Base-by-base conservation (phyloP, 2,113 vertebrate species). In the Camelus bactrianus region DNA sequence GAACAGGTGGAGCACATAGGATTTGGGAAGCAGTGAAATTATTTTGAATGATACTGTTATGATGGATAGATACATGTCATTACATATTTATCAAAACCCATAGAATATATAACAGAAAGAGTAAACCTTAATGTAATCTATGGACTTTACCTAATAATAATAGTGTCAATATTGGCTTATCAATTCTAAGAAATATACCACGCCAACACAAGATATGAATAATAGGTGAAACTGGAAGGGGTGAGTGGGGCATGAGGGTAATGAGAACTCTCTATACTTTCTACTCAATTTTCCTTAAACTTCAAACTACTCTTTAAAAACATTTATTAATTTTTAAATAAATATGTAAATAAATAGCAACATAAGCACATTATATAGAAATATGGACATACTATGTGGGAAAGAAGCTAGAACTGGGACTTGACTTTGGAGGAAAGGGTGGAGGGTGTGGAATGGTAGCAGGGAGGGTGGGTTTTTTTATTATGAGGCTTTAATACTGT, bases 51-150 rank as follows among this genome's bases (percentile, higher is more conserved):
- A 75, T 73, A 30, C 24, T 42, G 3, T 56, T 42, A 89, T 62
- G 22, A 35, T 35, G 35, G 35, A 35, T 35, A 35, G 35, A 35
- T 35, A 35, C 35, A 35, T 35, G 35, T 35, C 35, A 35, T 35
- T 35, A 35, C 35, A 35, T 35, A 42, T 76, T 76, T 62, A 30
- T 58, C 80, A 32, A 83, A 64, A 64, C 28, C 28, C 67, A 38
- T 9, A 38, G 26, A 81, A 81, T 76, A 89, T 48, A 28, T n/a
- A 89, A 89, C 20, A 89, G 38, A 89, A 87, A 87, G n/a, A 72
- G 17, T 72, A 12, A 72, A 58, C 35, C 84, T 17, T 72, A 87
- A 72, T 58, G 14, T 50, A 89, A 48, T n/a, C 32, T 60, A 62
- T 20, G 19, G 28, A 87, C 17, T 76, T 50, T 35, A 62, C 56